Evolutionary conservation across 2,113 vertebrate species (phyloP), one percentile per base, ranked within the genome.

Genomic region (Okapia johnstoni): DNA sequence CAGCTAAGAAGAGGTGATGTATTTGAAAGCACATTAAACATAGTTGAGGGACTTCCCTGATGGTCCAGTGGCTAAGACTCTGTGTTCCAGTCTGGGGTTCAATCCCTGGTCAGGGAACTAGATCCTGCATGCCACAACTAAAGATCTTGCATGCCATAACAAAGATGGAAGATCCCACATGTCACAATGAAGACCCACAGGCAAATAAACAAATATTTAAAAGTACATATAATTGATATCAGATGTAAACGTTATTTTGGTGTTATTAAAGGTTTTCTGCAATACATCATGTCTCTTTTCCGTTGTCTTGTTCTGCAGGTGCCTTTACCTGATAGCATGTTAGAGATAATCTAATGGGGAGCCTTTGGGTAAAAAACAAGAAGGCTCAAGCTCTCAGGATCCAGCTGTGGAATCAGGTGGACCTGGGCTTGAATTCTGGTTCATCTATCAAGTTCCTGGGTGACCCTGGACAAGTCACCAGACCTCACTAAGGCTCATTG

Each of bases 241-340:
- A 57, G 73, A 23, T 54, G 25, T 25, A 77, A 57, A 76, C 54
- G 25, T 30, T 46, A 60, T 55, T 9, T 36, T 28, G 50, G 19
- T 48, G 30, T 36, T 48, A n/a, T 73, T 57, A 55, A 84, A 90
- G 73, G 30, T 40, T 93, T 93, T 79, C 57, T 93, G 77, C 19
- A 33, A 23, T 19, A 63, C 13, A 5, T 13, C 46, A 3, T 60
- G 17, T 58, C 6, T 76, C 10, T 87, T 16, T 86, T 26, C 36
- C 6, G 0, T 76, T 43, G 1, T 9, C 26, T 15, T 88, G 28
- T 54, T 6, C 54, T 54, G 55, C 2, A 70, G 17, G 3, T 2
- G 26, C 15, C 25, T 96, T 80, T 84, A 54, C 21, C 43, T 81
- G 43, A 89, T 23, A 46, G 25, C 8, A 36, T 81, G 26, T 55